Percentiles rank a stretch among this genome's conserved stretches.
These are phyloP conservation scores for Hydra vulgaris DNA, from an alignment of 30 jellyfish, hydroid and myxozoan species.

Conservation along the genomic window DNA sequence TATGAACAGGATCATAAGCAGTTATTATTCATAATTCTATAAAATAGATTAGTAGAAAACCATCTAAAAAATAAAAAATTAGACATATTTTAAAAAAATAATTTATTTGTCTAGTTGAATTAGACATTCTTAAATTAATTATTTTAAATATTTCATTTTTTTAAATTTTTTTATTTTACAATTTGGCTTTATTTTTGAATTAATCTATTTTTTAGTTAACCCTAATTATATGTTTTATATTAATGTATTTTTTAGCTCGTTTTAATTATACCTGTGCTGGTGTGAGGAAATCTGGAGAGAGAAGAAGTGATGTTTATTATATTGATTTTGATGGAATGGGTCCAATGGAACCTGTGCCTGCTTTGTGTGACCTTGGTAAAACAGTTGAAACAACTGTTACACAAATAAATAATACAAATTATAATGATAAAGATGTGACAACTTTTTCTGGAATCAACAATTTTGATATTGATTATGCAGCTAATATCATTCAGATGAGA, in stretches of 20 bases:
- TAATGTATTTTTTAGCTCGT: constrained; percentile 58
- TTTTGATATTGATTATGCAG: constrained; percentile 55
- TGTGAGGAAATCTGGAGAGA: constrained; percentile 65
- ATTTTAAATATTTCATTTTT: no score
- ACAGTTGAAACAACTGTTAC: constrained; percentile 75
- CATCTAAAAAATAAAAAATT: no score
- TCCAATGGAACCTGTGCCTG: constrained; percentile 71
- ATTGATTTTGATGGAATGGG: constrained; percentile 96
- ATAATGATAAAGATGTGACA: constrained; percentile 38
- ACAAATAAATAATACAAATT: constrained; percentile 74
- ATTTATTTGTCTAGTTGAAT: no score
- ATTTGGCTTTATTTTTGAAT: neutral
- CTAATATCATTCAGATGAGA: constrained; percentile 72
- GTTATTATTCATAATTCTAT: no score
- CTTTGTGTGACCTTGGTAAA: constrained; percentile 79
- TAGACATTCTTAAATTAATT: no score
- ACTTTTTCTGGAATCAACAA: constrained; percentile 53
- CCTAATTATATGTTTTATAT: neutral
- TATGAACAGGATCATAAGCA: no score
- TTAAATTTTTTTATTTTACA: no score
- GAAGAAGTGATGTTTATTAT: constrained; percentile 75
- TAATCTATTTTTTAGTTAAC: neutral
- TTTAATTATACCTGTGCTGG: constrained; percentile 90
- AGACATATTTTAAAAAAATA: no score
- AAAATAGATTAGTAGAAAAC: no score